Base-by-base conservation (phyloP, 2,797 vertebrate species). In the Hippoglossus hippoglossus region DNA sequence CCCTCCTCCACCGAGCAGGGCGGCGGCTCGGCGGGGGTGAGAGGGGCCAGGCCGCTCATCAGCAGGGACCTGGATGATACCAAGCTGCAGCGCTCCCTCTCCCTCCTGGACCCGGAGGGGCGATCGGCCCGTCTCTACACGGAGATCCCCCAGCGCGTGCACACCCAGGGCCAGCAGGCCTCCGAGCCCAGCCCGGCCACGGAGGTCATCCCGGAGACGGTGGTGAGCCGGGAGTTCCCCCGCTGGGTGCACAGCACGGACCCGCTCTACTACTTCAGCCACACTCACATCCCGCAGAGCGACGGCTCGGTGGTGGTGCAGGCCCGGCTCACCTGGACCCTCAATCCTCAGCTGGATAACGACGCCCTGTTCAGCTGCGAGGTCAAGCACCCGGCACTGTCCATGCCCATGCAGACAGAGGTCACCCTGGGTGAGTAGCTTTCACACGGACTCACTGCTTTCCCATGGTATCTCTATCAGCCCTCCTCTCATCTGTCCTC, bases 371-470 rank as follows among this genome's bases (percentile, higher is more conserved):
- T 99, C 94, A 98, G 98, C 95, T 99, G 98, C 1, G 98, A 99
- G 91, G 97, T 99, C 89, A 98, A 97, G 90, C 98, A 99, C 88
- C 96, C 97, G 0, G 98, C 98, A 0, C 95, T 99, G 80, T 98
- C 97, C 44, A 99, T 98, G 98, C 96, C 98, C 92, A 99, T 99
- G 98, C 97, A 99, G 94, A 94, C 97, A 0, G 98, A 99, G 93
- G 94, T 98, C 82, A 98, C 95, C 0, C 93, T 99, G 7, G 96
- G 98, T 99, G 89, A 97, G 97, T 47, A 49, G 52, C 15, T 67
- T 24, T 21, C 58, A 26, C 39, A 24, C 18, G 15, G 22, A 41
- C 25, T 36, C 53, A 6, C 71, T 71, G 51, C 26, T 34, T 75
- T 73, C 59, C 58, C 39, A 51, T 46, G 5, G 53, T 52, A 6